Conservation (phyloP, 2,113 vertebrate species). For the Eurystomus gularis region DNA sequence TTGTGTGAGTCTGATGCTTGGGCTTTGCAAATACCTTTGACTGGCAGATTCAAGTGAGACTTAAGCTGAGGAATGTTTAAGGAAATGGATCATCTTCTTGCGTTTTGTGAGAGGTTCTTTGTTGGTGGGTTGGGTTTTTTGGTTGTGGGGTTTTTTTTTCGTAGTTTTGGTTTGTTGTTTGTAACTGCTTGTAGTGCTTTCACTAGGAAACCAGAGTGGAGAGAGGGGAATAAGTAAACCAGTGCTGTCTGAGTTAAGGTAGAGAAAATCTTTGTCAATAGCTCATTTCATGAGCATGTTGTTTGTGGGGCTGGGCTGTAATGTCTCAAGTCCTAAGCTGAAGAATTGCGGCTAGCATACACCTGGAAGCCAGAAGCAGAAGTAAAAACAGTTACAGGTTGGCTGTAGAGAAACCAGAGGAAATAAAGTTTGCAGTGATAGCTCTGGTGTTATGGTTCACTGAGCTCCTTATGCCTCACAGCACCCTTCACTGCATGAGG, state of each 20-base stretch:
- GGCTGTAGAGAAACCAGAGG: background rate
- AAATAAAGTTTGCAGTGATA: background rate
- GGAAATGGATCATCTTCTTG: background rate
- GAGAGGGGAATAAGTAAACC: background rate
- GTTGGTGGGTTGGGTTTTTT: background rate
- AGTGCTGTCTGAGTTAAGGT: background rate
- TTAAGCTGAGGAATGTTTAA: background rate
- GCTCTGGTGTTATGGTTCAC: background rate
- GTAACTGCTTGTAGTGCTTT: background rate
- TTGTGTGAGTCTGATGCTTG: background rate
- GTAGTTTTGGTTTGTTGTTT: too few relatives aligned
- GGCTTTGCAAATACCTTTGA: background rate
- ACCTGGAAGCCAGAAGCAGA: background rate
- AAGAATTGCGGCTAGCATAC: background rate
- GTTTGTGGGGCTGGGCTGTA: background rate
- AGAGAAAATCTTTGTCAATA: background rate
- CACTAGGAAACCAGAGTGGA: background rate
- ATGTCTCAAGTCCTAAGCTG: background rate
- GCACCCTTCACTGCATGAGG: background rate
- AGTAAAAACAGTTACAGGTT: background rate
- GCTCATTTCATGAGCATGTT: background rate
- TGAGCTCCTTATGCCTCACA: background rate
- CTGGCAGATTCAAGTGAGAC: background rate
- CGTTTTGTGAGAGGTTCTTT: background rate
- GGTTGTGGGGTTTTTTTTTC: too few relatives aligned